Conservation (phyloP, 2,888 invertebrate genomes). For the Alitta virens region DNA sequence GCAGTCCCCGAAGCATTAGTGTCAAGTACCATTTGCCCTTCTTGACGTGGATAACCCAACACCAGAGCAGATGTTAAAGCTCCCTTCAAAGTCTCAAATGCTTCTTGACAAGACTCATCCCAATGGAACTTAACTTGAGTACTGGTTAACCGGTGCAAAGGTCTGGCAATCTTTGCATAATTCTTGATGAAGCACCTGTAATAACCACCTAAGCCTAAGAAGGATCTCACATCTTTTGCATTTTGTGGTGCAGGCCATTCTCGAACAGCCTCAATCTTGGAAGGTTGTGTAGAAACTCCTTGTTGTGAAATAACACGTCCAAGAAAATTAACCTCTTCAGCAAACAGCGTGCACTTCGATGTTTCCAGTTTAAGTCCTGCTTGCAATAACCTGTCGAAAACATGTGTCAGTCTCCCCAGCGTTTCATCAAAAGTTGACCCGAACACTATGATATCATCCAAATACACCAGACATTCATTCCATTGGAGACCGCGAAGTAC, state of each 20-base stretch:
- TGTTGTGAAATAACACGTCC: conserved; percentile 17
- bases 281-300: conserved; percentile 17
- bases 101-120: conserved; percentile 17
- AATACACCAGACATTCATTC: not conserved
- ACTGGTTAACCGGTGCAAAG: not conserved
- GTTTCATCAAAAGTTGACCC: not conserved
- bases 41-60: conserved; percentile 11
- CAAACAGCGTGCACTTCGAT: conserved; percentile 21
- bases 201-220: conserved; percentile 17
- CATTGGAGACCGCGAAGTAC: not conserved
- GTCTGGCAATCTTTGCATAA: conserved; percentile 15
- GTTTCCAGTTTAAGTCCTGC: conserved; percentile 25
- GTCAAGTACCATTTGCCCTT: conserved; percentile 18
- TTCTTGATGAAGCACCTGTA: conserved; percentile 18
- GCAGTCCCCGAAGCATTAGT: conserved; percentile 24
- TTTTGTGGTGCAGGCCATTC: conserved; percentile 17
- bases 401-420: not conserved
- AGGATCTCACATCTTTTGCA: conserved; percentile 13
- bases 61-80: conserved; percentile 14
- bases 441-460: not conserved
- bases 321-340: conserved; percentile 9
- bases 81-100: conserved; percentile 19
- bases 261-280: conserved; percentile 6
- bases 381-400: conserved; percentile 10
- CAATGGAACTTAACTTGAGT: conserved; percentile 19